Evolutionary conservation across 2,888 invertebrate genomes (phyloP).

Genomic region (Agonum fuliginosum): DNA sequence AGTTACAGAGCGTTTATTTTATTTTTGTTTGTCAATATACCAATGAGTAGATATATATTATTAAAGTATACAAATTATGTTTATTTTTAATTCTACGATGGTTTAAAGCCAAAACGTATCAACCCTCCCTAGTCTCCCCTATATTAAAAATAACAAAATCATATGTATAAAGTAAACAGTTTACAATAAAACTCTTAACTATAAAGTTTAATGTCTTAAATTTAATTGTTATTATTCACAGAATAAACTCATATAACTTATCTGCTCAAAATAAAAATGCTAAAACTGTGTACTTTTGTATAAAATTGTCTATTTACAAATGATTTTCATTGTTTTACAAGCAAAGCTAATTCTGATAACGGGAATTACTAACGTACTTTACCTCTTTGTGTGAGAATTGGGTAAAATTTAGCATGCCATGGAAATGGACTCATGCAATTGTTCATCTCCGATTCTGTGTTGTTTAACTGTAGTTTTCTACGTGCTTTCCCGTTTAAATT

Average conservation of each 20-base stretch:
- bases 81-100: too few relatives aligned
- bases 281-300: background rate
- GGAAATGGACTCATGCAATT: constrained; percentile 37
- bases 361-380: constrained; percentile 18
- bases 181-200: background rate
- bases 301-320: background rate
- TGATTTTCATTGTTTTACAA: background rate
- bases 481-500: constrained; percentile 1
- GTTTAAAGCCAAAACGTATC: too few relatives aligned
- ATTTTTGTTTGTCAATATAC: too few relatives aligned
- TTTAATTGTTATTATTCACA: background rate
- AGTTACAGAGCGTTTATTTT: too few relatives aligned
- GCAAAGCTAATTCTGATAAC: constrained; percentile 15
- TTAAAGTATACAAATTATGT: too few relatives aligned
- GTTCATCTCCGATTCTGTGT: background rate
- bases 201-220: background rate
- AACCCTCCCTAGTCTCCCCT: too few relatives aligned
- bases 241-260: constrained; percentile 16
- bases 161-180: too few relatives aligned
- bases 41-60: too few relatives aligned
- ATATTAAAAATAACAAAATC: too few relatives aligned
- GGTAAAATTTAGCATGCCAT: constrained; percentile 24
- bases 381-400: constrained; percentile 12
- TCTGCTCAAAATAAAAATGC: background rate
- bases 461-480: constrained; percentile 30